These are phyloP conservation scores for Orcinus orca DNA, from an alignment of 2,113 vertebrate species.

Conservation along the genomic window DNA sequence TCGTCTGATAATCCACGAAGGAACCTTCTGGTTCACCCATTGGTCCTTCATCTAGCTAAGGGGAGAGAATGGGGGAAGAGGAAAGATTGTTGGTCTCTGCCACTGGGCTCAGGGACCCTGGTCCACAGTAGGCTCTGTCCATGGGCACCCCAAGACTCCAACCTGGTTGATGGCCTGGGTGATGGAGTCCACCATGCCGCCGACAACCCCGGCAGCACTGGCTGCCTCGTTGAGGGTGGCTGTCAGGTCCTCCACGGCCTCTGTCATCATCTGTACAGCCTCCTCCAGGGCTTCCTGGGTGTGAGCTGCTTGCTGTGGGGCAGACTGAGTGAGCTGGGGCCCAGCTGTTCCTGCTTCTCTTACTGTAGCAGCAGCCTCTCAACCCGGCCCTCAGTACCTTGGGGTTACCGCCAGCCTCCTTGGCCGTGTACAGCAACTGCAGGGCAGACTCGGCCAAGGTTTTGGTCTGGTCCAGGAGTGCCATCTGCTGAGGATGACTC, in stretches of 20 bases:
- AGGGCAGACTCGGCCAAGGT: slow-evolving; percentile 95
- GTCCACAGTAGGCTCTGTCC: neutral
- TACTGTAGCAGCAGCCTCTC: neutral
- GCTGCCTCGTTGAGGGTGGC: slow-evolving; percentile 93
- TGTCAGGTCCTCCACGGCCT: slow-evolving; percentile 95
- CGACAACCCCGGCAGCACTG: slow-evolving; percentile 94
- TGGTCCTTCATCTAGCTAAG: slow-evolving; percentile 90
- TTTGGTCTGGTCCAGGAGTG: slow-evolving; percentile 97
- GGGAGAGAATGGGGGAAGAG: neutral
- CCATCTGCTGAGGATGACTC: slow-evolving; percentile 99
- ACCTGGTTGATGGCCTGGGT: slow-evolving; percentile 95
- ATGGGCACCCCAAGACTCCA: neutral
- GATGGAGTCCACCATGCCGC: slow-evolving; percentile 98
- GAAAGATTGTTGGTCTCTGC: neutral
- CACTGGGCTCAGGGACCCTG: neutral
- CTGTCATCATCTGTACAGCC: slow-evolving; percentile 98
- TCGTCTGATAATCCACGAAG: slow-evolving; percentile 99
- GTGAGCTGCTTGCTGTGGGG: slow-evolving; percentile 89
- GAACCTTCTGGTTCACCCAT: slow-evolving; percentile 92
- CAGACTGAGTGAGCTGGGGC: neutral
- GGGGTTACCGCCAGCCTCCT: slow-evolving; percentile 97
- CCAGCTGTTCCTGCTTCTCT: neutral
- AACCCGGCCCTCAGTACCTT: slow-evolving; percentile 84
- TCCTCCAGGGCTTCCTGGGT: slow-evolving; percentile 97
- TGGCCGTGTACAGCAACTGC: slow-evolving; percentile 97